Evolutionary conservation across 2,113 vertebrate species (phyloP), one percentile per base, ranked within the genome.

Genomic region (Chlorodrepanis virens): DNA sequence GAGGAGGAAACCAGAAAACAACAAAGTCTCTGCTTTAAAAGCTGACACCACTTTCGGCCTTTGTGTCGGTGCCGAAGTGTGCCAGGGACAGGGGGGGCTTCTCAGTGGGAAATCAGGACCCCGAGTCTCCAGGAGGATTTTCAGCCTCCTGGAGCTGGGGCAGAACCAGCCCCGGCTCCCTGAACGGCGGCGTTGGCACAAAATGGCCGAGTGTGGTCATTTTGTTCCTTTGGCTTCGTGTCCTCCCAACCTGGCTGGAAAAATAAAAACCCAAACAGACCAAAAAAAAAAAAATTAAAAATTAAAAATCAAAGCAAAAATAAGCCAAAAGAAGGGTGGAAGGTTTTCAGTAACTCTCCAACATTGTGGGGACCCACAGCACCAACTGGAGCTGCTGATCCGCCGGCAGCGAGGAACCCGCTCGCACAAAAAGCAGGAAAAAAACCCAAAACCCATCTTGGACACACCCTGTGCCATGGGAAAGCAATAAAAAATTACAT

Each of bases 171-270:
- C 53, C 67, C 0, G 37, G 4, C 8, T 52, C 69, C 69, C 39
- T 4, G 89, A 79, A 44, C 17, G 15, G 33, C 40, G 31, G 80
- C 16, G 3, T 7, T 60, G 82, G 71, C 92, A 97, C 95, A 95
- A 97, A 97, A 97, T 97, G 97, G 97, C 96, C 83, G 96, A 88
- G 79, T 1, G 72, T 11, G 29, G 97, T 96, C 97, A 97, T 97
- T 97, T 97, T 97, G 93, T 97, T 45, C 57, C 35, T 86, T 70
- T 44, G 70, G 81, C 93, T 59, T n/a, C 52, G 0, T 0, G 6
- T 40, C 50, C 83, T 79, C 25, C 61, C 37, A 2, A 2, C 5
- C 7, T 60, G 12, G 27, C 45, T 17, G 49, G 75, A 6, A 33
- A 77, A 81, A 79, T 3, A 40, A 49, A 57, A 59, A 50, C 35